Evolutionary conservation across 2,113 vertebrate species (phyloP).

Genomic region (Epinephelus fuscoguttatus): DNA sequence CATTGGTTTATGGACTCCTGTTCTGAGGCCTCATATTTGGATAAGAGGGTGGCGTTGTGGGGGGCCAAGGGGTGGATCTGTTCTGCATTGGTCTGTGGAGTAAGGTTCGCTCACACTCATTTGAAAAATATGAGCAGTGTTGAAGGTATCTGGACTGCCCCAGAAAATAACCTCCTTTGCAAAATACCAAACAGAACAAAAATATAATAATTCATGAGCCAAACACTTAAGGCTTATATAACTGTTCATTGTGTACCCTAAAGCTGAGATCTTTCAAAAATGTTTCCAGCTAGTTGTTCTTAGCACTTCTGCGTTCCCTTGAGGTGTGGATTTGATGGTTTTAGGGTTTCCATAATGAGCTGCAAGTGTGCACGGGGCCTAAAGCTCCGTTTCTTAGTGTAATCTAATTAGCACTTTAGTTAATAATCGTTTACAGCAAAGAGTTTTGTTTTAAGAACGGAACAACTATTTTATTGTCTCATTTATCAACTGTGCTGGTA

Average conservation of each 20-base stretch:
- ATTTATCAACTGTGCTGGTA: background rate
- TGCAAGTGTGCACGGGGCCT: background rate
- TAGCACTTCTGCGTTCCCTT: background rate
- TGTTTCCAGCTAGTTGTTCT: background rate
- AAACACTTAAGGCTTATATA: too few species aligned
- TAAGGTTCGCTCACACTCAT: too few species aligned
- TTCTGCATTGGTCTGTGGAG: too few species aligned
- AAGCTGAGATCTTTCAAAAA: background rate
- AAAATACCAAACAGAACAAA: background rate
- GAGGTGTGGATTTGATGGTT: constrained; percentile 3
- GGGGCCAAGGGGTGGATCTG: too few species aligned
- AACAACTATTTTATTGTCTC: background rate
- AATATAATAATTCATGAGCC: background rate
- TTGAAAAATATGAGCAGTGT: background rate
- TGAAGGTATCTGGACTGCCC: background rate
- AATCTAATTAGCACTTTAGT: constrained; percentile 15
- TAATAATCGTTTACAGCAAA: background rate
- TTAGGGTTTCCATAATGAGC: constrained; percentile 7
- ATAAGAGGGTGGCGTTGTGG: too few species aligned
- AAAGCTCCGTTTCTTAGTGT: background rate
- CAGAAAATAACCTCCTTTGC: background rate
- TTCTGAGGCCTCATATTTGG: too few species aligned
- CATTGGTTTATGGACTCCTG: too few species aligned
- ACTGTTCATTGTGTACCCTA: background rate
- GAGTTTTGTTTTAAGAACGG: constrained; percentile 7